Evolutionary conservation across 2,797 vertebrate genomes (phyloP), one percentile per base, ranked within the genome.

Genomic region (Urocyon cinereoargenteus): DNA sequence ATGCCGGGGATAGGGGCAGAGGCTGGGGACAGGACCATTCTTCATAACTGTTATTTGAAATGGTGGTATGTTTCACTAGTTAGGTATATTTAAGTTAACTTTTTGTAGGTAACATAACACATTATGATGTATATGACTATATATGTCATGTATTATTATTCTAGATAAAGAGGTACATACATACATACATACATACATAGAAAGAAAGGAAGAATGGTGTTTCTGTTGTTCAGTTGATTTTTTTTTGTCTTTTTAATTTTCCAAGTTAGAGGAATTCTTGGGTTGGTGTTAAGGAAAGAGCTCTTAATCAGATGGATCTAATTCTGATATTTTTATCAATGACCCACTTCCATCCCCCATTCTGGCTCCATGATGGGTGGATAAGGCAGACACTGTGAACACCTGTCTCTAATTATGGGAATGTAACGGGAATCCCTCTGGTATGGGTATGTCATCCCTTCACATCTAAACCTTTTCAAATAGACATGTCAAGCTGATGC

Each of bases 161-260:
- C 90, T 49, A 86, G 81, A 24, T 12, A 75, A 21, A 66, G n/a
- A 68, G 68, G 22, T 6, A 22, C 34, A 72, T 9, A 15, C 26
- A 72, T 10, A 49, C 10, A 72, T 10, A 49, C 10, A 85, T 11
- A 75, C 14, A 14, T n/a, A 68, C 36, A 73, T 11, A 36, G n/a
- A 34, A 22, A 13, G 62, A 31, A 5, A 22, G 68, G 40, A 12
- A 49, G 40, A 75, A 2, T 49, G 11, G 49, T 13, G 3, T 73
- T 94, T 94, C 31, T 45, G 15, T 40, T 51, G 31, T 82, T 70
- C 57, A 26, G 3, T 28, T 28, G 94, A 73, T 55, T 21, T 96
- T 66, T 40, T 36, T 75, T 45, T 66, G 6, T n/a, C n/a, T 87
- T 87, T 73, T 64, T 90, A 57, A 40, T 55, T 92, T 91, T 90